Base-by-base conservation (phyloP, 2,797 vertebrate genomes). In the Danio tinwini region DNA sequence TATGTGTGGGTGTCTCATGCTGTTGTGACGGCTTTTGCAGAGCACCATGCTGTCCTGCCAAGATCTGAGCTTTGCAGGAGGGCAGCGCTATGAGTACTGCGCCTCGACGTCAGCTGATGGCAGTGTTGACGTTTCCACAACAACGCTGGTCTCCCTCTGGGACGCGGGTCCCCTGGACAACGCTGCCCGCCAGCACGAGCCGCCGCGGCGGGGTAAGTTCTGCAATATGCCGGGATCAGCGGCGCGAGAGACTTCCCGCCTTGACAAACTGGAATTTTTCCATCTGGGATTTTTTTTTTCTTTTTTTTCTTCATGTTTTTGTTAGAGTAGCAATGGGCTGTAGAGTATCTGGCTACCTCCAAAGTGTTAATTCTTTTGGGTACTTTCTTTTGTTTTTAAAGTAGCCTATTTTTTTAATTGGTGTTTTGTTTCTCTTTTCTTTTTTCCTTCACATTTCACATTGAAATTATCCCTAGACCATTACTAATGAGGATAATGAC, bases 111-210 rank as follows among this genome's bases (percentile, higher is more conserved):
- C 92, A 87, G 88, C 85, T 86, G 89, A 90, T 89, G 84, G 87
- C 90, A 89, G 87, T 92, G 92, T 94, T 92, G 93, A 91, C 81
- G 94, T 96, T 94, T 93, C 95, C 95, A 96, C 92, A 94, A 95
- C 96, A 87, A 97, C 95, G 65, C 91, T 95, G 93, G 92, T 94
- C 79, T 93, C 95, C 71, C 84, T 91, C 84, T 95, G 96, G 95
- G 75, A 90, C 86, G 85, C 92, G 76, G 88, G 82, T 92, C 93
- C 92, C 90, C 92, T 88, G 91, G 91, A 93, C 91, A 90, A 90
- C 88, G 52, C 76, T 83, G 83, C 86, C 77, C 85, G 91, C 91
- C 93, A 91, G 90, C 80, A 83, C 83, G 90, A 88, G 87, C 86
- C 88, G 4, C 89, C 83, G 64, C 86, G 87, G 80, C 74, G 90